A percentile compares a stretch with the other conserved stretches of the same genome.
These are phyloP conservation scores for Mallotus villosus DNA, from an alignment of 2,797 vertebrate genomes.

Conservation along the genomic window DNA sequence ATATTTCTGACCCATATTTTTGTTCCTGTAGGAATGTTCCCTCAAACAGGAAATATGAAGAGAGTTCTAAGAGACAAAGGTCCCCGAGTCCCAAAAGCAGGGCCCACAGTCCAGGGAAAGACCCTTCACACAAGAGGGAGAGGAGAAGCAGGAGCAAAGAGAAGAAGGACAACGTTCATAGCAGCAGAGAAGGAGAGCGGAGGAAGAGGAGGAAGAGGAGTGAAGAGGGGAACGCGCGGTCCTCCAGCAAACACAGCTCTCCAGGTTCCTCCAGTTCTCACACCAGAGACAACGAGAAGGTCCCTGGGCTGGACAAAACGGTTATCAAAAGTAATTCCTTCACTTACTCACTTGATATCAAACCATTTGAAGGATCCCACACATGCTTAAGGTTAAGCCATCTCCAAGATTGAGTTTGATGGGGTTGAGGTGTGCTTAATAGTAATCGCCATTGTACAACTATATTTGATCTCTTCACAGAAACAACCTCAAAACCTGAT, in stretches of 20 bases:
- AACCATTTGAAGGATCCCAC: neutral
- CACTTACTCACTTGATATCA: neutral
- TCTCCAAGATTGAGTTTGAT: neutral
- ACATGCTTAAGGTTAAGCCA: neutral
- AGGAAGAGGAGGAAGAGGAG: neutral
- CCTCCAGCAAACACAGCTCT: slow-evolving; percentile 5
- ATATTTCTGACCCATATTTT: neutral
- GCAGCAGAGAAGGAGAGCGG: neutral
- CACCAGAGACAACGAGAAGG: slow-evolving; percentile 19
- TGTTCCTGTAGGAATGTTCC: slow-evolving; percentile 43
- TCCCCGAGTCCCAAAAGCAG: slow-evolving; percentile 32
- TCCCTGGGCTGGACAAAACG: neutral
- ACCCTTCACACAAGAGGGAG: neutral
- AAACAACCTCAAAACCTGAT: neutral
- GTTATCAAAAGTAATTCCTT: neutral
- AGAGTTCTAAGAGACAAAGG: slow-evolving; percentile 18
- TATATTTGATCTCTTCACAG: slow-evolving; percentile 13
- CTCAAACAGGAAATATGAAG: slow-evolving; percentile 43
- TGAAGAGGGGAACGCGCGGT: slow-evolving; percentile 19
- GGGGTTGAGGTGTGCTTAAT: neutral
- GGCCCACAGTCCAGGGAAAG: neutral
- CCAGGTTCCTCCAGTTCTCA: neutral
- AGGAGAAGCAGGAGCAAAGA: slow-evolving; percentile 19
- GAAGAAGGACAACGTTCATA: neutral
- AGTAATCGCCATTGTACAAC: neutral